These are phyloP conservation scores for Catharus ustulatus DNA, from an alignment of 2,797 vertebrate species.

Conservation along the genomic window DNA sequence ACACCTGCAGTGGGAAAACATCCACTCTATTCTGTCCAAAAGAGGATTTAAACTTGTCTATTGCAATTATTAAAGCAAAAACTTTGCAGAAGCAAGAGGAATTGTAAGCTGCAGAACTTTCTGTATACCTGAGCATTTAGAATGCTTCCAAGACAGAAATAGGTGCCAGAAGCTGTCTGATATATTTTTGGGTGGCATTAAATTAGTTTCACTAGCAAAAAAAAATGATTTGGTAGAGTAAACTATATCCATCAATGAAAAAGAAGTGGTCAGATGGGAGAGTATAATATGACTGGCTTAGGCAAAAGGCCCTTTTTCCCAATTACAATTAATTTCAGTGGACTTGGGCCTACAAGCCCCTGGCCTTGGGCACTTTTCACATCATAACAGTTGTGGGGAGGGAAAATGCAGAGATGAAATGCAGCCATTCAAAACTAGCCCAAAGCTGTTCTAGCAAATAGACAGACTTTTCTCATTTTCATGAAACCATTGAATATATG, in stretches of 20 bases:
- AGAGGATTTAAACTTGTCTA: neutral
- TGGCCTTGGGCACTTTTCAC: constrained; percentile 73
- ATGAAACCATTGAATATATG: constrained; percentile 70
- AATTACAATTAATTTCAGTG: constrained; percentile 70
- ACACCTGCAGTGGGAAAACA: neutral
- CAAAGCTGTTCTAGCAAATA: constrained; percentile 73
- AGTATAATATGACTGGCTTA: constrained; percentile 40
- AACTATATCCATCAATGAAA: constrained; percentile 37
- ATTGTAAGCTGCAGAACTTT: constrained; percentile 7
- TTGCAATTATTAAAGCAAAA: constrained; percentile 16
- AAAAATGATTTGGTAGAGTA: constrained; percentile 26
- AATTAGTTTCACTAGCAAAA: constrained; percentile 34
- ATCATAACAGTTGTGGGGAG: constrained; percentile 69
- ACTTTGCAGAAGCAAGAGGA: constrained; percentile 22
- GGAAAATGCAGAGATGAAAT: constrained; percentile 70
- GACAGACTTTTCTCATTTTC: constrained; percentile 73
- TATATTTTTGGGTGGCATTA: constrained; percentile 52
- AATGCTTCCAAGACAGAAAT: neutral
- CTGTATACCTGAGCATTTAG: constrained; percentile 25
- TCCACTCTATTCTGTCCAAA: neutral
- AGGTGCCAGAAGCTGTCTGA: constrained; percentile 36
- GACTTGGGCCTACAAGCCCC: constrained; percentile 65
- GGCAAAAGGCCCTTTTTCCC: constrained; percentile 49
- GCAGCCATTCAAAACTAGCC: constrained; percentile 70
- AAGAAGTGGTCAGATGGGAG: constrained; percentile 51